A percentile compares a stretch with the other conserved stretches of the same genome.
Evolutionary conservation across 2,113 vertebrate genomes (phyloP).

Genomic region (Thryonomys swinderianus): DNA sequence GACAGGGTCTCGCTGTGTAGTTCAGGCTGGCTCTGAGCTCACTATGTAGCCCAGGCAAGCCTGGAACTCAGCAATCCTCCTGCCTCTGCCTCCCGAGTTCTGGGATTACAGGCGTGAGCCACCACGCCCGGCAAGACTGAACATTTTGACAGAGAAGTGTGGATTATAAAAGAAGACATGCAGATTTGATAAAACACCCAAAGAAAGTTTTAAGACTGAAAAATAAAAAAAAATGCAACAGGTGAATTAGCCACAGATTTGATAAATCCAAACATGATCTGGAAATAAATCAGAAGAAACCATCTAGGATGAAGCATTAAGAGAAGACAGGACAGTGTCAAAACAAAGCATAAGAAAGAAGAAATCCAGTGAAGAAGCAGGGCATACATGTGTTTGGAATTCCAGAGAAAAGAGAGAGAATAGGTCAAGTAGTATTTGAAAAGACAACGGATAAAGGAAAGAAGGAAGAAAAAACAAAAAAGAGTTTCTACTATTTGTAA

Average conservation of each 20-base stretch:
- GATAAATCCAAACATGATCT: slow-evolving; percentile 1
- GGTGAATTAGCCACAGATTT: background rate
- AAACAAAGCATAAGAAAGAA: background rate
- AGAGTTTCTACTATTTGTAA: background rate
- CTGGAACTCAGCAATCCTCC: too few species aligned
- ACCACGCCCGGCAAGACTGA: too few species aligned
- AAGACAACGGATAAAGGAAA: background rate
- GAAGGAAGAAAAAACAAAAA: slow-evolving; percentile 9
- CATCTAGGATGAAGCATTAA: background rate
- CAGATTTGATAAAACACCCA: slow-evolving; percentile 22
- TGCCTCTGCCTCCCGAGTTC: too few species aligned
- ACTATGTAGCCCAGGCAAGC: too few species aligned
- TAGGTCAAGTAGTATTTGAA: slow-evolving; percentile 18
- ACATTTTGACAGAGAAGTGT: background rate
- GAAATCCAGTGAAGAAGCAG: background rate
- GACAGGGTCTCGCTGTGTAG: too few species aligned
- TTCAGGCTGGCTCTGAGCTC: too few species aligned
- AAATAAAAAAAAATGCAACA: slow-evolving; percentile 31
- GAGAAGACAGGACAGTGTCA: background rate
- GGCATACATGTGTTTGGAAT: background rate
- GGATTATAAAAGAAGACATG: background rate
- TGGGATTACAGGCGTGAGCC: too few species aligned
- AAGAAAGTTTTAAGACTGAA: slow-evolving; percentile 33
- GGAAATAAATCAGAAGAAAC: background rate
- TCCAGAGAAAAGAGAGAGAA: background rate